Conservation (phyloP, 92 coral and sea anemone species). For the Blastomussa wellsi region DNA sequence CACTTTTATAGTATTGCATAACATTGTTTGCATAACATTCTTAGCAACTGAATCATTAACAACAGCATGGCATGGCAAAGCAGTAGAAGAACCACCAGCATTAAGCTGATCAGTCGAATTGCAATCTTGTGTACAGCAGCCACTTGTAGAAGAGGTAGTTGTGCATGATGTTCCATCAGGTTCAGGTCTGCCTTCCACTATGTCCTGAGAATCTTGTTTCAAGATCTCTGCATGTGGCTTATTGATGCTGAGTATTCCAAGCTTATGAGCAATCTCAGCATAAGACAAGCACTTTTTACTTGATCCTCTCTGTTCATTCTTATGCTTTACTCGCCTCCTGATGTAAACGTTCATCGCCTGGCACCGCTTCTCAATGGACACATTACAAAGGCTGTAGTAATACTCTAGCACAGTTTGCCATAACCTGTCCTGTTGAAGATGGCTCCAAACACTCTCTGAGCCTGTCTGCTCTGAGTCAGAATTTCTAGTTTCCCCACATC, state of each 20-base stretch:
- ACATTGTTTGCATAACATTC: neutral
- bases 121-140: neutral
- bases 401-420: slow-evolving; percentile 92
- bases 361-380: slow-evolving; percentile 41
- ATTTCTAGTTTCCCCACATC: slow-evolving; percentile 10
- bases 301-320: slow-evolving; percentile 25
- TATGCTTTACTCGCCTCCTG: slow-evolving; percentile 50
- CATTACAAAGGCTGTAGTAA: slow-evolving; percentile 85
- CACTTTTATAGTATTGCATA: too few relatives aligned
- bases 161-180: neutral
- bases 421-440: slow-evolving; percentile 70
- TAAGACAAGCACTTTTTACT: slow-evolving; percentile 62
- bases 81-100: neutral
- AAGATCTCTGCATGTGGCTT: neutral
- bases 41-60: neutral
- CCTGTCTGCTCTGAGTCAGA: neutral
- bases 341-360: slow-evolving; percentile 73
- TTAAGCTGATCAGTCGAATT: neutral
- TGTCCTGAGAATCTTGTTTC: neutral
- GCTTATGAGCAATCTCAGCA: slow-evolving; percentile 74
- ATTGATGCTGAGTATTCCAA: slow-evolving; percentile 45
- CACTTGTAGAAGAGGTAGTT: neutral
- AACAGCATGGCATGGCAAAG: neutral
- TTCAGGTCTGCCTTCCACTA: neutral
- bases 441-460: slow-evolving; percentile 68